Evolutionary conservation across 2,888 invertebrate species (phyloP), one percentile per base, ranked within the genome.

Genomic region (Epiblema foenella): DNA sequence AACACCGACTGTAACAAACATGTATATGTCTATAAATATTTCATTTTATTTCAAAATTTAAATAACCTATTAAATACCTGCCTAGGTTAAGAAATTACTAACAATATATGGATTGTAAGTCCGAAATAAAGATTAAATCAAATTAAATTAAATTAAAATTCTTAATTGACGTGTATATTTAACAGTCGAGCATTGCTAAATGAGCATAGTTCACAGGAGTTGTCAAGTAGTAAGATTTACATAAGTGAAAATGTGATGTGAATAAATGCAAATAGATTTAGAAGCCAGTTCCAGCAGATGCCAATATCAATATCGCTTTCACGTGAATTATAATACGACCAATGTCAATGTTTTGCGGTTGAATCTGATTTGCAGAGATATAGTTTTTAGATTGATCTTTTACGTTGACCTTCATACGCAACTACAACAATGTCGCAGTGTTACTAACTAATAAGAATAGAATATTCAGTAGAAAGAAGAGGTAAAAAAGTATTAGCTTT

Each of bases 221-320:
- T 75, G 20, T 68, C 57, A 69, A 75, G 82, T 84, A 79, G 81
- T 81, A 76, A 75, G 79, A 91, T 93, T 92, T 85, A 86, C 92
- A 92, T 92, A 92, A 92, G 91, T 92, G 93, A 92, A 92, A 91
- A 90, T 90, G 85, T 84, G 46, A 46, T 84, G 82, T 81, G 85
- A 85, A 89, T 87, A 84, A 80, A 71, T 71, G 67, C 56, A 67
- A 67, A 81, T 78, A 78, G 76, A 77, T 73, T 74, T 69, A 73
- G 73, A 79, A 81, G 88, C 89, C 81, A 83, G 89, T 88, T 88
- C 79, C n/a, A 64, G 75, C 73, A 57, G 68, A 74, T 71, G 73
- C 73, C 77, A 70, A 70, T 73, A 72, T 77, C 77, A 78, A 81
- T 84, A 69, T 84, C 86, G 88, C 90, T 90, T 90, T 91, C 90